Evolutionary conservation across 2,113 vertebrate species (phyloP).

Genomic region (Callospermophilus lateralis): DNA sequence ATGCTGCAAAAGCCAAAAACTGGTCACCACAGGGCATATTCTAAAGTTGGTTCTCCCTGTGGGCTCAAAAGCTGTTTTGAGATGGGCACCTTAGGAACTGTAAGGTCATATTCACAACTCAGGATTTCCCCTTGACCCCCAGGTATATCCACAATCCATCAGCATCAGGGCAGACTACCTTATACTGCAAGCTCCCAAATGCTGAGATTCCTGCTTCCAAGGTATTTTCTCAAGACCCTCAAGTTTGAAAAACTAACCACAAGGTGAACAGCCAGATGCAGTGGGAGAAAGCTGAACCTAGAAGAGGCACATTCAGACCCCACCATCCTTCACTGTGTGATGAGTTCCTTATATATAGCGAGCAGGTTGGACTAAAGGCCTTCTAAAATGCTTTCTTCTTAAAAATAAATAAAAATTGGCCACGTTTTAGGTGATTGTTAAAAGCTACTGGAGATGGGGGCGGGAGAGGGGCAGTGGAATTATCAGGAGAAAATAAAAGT

Average conservation of each 20-base stretch:
- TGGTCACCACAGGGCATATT: background rate
- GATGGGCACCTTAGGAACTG: background rate
- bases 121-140: background rate
- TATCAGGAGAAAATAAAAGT: background rate
- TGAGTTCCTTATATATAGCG: background rate
- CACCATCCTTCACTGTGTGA: background rate
- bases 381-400: background rate
- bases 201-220: background rate
- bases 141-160: fast-evolving
- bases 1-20: background rate
- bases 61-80: background rate
- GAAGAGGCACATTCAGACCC: background rate
- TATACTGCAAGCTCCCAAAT: background rate
- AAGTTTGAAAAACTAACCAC: background rate
- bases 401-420: background rate
- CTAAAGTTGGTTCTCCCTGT: background rate
- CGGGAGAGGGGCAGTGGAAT: background rate
- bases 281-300: background rate
- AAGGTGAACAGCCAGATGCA: background rate
- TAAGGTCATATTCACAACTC: background rate
- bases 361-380: background rate
- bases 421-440: background rate
- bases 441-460: background rate
- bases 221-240: background rate
- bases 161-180: background rate